Conservation (phyloP, 2,113 vertebrate genomes). For the Sapayoa aenigma region DNA sequence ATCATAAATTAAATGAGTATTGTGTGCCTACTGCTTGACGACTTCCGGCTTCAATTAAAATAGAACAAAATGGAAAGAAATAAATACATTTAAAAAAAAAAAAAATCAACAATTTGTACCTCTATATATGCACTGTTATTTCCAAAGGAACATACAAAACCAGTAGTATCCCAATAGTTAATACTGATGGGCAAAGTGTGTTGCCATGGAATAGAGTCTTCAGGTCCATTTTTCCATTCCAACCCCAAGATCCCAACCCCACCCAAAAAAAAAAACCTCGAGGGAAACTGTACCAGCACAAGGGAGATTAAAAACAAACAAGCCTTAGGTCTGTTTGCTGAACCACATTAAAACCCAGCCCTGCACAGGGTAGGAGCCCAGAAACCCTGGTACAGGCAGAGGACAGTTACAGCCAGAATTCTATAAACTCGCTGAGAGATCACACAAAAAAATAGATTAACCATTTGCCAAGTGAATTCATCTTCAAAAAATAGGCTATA, state of each 20-base stretch:
- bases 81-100: conserved; percentile 75
- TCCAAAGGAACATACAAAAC: conserved; percentile 70
- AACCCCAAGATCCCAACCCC: conserved; percentile 26
- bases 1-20: conserved; percentile 82
- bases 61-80: conserved; percentile 80
- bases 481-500: conserved; percentile 82
- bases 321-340: conserved; percentile 47
- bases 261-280: conserved; percentile 18
- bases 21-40: conserved; percentile 72
- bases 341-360: conserved; percentile 48
- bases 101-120: conserved; percentile 75
- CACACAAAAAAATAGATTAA: conserved; percentile 69
- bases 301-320: conserved; percentile 55
- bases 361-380: background rate
- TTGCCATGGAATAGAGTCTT: background rate
- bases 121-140: conserved; percentile 73
- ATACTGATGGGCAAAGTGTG: conserved; percentile 76
- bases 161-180: conserved; percentile 83
- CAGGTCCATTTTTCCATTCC: conserved; percentile 11
- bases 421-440: conserved; percentile 56
- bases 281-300: conserved; percentile 63
- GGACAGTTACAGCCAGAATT: conserved; percentile 35
- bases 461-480: conserved; percentile 76
- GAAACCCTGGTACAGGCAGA: conserved; percentile 14
- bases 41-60: conserved; percentile 76